These are phyloP conservation scores for Desmodus rotundus DNA, from an alignment of 2,113 vertebrate genomes.

Conservation along the genomic window DNA sequence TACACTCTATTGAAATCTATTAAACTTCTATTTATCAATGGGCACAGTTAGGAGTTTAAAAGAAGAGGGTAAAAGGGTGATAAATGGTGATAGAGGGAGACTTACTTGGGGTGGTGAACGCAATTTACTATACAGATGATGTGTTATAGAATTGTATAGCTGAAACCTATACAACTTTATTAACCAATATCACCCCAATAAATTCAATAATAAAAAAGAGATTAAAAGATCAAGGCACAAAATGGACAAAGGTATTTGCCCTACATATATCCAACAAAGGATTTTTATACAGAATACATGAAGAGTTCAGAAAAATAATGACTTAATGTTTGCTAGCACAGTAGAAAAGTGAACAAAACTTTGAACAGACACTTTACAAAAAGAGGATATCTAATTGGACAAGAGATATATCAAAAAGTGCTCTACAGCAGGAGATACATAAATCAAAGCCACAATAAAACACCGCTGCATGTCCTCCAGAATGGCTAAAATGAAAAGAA, in stretches of 20 bases:
- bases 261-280: too few relatives aligned
- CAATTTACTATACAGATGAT: too few relatives aligned
- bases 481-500: neutral
- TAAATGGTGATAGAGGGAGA: too few relatives aligned
- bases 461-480: neutral
- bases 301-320: constrained; percentile 11
- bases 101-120: too few relatives aligned
- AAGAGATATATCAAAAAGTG: neutral
- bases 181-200: too few relatives aligned
- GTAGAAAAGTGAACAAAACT: neutral
- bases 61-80: neutral
- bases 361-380: neutral
- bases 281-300: neutral
- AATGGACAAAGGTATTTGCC: too few relatives aligned
- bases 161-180: too few relatives aligned
- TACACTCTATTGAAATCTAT: neutral
- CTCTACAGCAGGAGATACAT: neutral
- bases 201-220: too few relatives aligned
- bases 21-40: neutral
- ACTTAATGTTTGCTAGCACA: neutral
- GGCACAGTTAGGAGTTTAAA: neutral
- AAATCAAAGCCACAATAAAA: neutral
- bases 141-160: too few relatives aligned
- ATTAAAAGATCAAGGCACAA: too few relatives aligned
- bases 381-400: neutral